A percentile compares a stretch with the other conserved stretches of the same genome.
These are phyloP conservation scores for Xenopus tropicalis DNA, from an alignment of 2,113 vertebrate species.

Conservation along the genomic window DNA sequence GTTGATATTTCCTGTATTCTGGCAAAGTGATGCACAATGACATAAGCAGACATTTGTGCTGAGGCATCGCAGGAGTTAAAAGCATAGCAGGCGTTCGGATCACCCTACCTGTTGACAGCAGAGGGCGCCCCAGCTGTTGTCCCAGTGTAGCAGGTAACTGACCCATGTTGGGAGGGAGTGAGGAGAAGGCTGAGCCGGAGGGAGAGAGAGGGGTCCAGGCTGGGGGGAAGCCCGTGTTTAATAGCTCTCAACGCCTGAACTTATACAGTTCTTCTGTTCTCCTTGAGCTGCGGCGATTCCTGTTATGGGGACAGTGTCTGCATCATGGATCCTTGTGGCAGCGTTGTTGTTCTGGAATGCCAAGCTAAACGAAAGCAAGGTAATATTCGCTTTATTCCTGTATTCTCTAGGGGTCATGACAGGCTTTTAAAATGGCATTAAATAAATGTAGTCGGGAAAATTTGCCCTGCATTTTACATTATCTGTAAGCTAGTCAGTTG, in stretches of 20 bases:
- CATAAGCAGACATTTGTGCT: too few relatives aligned
- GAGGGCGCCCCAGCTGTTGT: slow-evolving; percentile 25
- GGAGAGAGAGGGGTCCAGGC: slow-evolving; percentile 37
- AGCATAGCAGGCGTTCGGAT: background rate
- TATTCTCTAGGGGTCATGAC: too few relatives aligned
- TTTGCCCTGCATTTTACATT: too few relatives aligned
- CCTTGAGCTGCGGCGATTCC: slow-evolving; percentile 11
- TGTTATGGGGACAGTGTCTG: slow-evolving; percentile 27
- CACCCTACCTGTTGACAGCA: slow-evolving; percentile 6
- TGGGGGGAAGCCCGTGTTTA: slow-evolving; percentile 33
- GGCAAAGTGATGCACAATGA: too few relatives aligned
- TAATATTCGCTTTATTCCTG: background rate
- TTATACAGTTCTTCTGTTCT: slow-evolving; percentile 9
- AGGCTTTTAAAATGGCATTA: too few relatives aligned
- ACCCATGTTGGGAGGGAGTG: slow-evolving; percentile 39
- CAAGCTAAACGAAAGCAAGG: slow-evolving; percentile 23
- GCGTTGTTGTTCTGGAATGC: slow-evolving; percentile 5
- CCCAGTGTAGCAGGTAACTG: slow-evolving; percentile 40
- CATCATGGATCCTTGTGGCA: slow-evolving; percentile 23
- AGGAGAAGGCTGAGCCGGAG: slow-evolving; percentile 34
- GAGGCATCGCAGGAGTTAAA: background rate
- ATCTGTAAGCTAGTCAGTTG: background rate
- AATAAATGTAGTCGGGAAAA: too few relatives aligned
- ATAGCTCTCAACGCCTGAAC: slow-evolving; percentile 1
- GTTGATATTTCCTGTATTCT: too few relatives aligned